phyloP scores from a whole-genome alignment of 2,888 invertebrate species.

The Drosophila stalkeri region DNA sequence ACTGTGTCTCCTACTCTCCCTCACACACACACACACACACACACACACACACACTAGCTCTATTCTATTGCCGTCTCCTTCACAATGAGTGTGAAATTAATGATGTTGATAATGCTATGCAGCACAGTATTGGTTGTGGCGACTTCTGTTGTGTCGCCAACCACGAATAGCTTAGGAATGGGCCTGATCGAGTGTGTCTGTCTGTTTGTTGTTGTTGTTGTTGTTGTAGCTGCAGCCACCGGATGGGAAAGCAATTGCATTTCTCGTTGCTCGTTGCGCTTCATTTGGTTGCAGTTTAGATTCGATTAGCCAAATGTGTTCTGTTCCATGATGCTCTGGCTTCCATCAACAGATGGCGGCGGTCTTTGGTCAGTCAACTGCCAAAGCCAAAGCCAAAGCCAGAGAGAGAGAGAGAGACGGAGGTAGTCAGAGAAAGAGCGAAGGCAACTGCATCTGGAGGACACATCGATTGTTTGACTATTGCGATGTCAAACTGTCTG shows the following conservation, averaged over 20 bases:
- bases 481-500: conserved; percentile 15
- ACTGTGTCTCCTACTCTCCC: not conserved
- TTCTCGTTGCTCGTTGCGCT: conserved; percentile 47
- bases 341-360: conserved; percentile 31
- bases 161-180: not conserved
- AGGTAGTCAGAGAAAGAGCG: not conserved
- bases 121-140: conserved; percentile 3
- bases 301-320: conserved; percentile 63
- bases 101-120: not conserved
- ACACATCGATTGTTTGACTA: conserved; percentile 4
- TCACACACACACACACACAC: not conserved
- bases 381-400: not conserved
- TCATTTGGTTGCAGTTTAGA: conserved; percentile 61
- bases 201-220: not conserved
- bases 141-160: not conserved
- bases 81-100: conserved; percentile 41
- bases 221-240: not conserved
- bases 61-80: not conserved
- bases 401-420: no score
- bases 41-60: not conserved
- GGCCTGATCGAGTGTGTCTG: not conserved
- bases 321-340: conserved; percentile 24
- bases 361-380: conserved; percentile 6
- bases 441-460: conserved; percentile 4
- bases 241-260: conserved; percentile 41